Base-by-base conservation (phyloP, 2,113 vertebrate species). In the Piaya cayana region DNA sequence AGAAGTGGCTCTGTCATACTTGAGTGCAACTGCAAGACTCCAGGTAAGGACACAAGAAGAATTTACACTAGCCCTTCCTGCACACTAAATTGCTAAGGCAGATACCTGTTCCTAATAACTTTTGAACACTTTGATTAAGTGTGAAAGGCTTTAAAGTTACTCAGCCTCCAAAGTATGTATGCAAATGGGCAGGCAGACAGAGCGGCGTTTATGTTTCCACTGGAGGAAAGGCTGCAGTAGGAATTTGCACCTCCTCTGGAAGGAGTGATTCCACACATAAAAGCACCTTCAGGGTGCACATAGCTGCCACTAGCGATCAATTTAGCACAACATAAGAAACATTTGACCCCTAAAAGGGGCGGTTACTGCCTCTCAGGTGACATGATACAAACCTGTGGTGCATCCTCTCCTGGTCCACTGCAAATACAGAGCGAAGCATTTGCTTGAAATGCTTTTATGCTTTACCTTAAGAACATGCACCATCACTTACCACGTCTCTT, bases 401-500 rank as follows among this genome's bases (percentile, higher is more conserved):
- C 9, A 17, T 53, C 18, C n/a, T 34, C 11, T 88, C 32, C 49
- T n/a, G 10, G 34, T 68, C n/a, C n/a, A 49, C 70, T 30, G 59
- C 26, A 90, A 70, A 85, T 65, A 45, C n/a, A 30, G 29, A 34
- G 39, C 27, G 60, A 69, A 85, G 37, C 34, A 45, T 62, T 72
- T 70, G 25, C 37, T 47, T 63, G 29, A 80, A 92, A 90, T 9
- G 42, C 9, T 88, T 93, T 82, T 52, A 8, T 55, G 11, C 6
- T 75, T 95, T 8, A 58, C 19, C 9, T 85, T 55, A 90, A 74
- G 6, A 6, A 47, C 34, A 58, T 11, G 13, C 39, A 60, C 32
- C 50, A 47, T 47, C 1, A 1, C 67, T 80, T 67, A 32, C 47
- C 14, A 2, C 0, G 0, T 55, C 37, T 92, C 53, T 69, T 58